Base-by-base conservation (phyloP, 1,140 invertebrate genomes). In the Mactra quadrangularis region DNA sequence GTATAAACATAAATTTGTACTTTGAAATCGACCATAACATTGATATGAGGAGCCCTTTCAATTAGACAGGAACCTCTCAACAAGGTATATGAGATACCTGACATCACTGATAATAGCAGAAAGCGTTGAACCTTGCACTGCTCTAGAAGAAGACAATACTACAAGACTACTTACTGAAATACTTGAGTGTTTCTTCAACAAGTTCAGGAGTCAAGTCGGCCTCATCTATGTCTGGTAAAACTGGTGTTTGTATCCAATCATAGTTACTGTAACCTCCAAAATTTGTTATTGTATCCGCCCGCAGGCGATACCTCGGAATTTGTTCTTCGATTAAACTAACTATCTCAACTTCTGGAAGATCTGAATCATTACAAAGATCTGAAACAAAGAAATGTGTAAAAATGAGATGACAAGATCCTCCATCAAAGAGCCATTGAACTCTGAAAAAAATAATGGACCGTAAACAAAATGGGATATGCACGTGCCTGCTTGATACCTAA, bases 221-320 rank as follows among this genome's bases (percentile, higher is more conserved):
- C 89, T 97, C 97, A 66, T 94, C 94, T 82, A 96, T 95, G 35
- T 88, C 79, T 13, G 90, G 90, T 19, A 94, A 89, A 45, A 92
- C 96, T 68, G 97, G 97, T 55, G 96, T 95, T 50, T 97, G 97
- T 85, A 99, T 97, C 97, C 97, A 98, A 93, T 99, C 97, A 91
- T 96, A 94, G 95, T 98, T 97, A 91, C 97, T 96, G 96, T 98
- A 98, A 71, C 97, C 97, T 94, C 96, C 95, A 94, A 99, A 99
- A 91, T 97, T 95, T n/a, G 97, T 98, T 82, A 98, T 95, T 78
- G 97, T 97, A 94, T 99, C 98, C 68, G 97, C 97, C 93, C 98
- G 95, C 60, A 99, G 95, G 92, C 96, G 96, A 92, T 99, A 99
- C 90, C 96, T 96, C 60, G 98, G 98, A 92, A 99, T 98, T 94